Percentiles rank a stretch among this genome's conserved stretches.
These are phyloP conservation scores for Aurelia sp. DNA, from an alignment of 30 jellyfish, hydroid and myxozoan species.

Conservation along the genomic window DNA sequence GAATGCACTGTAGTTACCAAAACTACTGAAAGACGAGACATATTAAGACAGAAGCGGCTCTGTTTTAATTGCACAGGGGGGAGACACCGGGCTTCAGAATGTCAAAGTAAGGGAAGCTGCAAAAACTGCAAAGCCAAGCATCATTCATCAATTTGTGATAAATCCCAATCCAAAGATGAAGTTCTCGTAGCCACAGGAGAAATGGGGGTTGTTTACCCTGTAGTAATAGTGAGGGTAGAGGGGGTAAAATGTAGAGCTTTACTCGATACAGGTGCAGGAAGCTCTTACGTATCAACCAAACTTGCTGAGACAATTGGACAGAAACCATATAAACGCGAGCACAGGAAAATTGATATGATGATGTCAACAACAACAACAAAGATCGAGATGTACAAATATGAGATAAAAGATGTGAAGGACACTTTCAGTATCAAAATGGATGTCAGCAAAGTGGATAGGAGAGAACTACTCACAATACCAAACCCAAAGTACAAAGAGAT, in stretches of 20 bases:
- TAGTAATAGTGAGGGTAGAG: slow-evolving; percentile 46
- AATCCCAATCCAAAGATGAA: slow-evolving; percentile 12
- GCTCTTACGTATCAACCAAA: slow-evolving; percentile 37
- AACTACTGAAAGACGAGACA: slow-evolving; percentile 41
- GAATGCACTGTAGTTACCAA: slow-evolving; percentile 29
- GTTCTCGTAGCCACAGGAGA: slow-evolving; percentile 38
- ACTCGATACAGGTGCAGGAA: slow-evolving; percentile 69
- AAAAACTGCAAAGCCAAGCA: slow-evolving; percentile 53
- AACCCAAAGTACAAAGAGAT: slow-evolving; percentile 38
- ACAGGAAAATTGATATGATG: slow-evolving; percentile 46
- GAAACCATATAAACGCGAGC: slow-evolving; percentile 30
- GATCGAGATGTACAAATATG: slow-evolving; percentile 37
- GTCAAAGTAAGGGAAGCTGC: slow-evolving; percentile 50
- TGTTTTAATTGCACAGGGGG: slow-evolving; percentile 83
- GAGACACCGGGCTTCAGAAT: slow-evolving; percentile 70
- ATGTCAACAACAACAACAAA: slow-evolving; percentile 14
- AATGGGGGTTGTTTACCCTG: slow-evolving; percentile 46
- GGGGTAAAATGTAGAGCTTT: slow-evolving; percentile 52
- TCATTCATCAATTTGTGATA: slow-evolving; percentile 77
- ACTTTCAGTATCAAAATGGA: not conserved
- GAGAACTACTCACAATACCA: slow-evolving; percentile 35
- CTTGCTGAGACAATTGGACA: slow-evolving; percentile 4
- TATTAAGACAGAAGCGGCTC: slow-evolving; percentile 43
- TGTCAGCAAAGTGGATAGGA: slow-evolving; percentile 40
- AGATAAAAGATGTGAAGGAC: not conserved